These are phyloP conservation scores for Ptilonorhynchus violaceus DNA, from an alignment of 2,113 vertebrate species.

Conservation along the genomic window DNA sequence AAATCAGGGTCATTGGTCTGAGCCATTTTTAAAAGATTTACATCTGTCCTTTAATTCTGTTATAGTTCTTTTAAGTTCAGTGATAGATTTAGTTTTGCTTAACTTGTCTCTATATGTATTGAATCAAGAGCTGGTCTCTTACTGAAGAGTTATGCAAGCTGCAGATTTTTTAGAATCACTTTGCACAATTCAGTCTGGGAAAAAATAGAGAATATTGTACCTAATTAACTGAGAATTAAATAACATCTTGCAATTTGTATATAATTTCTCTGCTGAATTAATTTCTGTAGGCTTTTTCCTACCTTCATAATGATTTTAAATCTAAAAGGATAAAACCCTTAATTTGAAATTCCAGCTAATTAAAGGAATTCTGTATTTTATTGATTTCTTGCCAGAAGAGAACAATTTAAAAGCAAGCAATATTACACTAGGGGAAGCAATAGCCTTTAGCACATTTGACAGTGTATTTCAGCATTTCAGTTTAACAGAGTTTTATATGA, in stretches of 20 bases:
- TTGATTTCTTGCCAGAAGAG: slow-evolving; percentile 40
- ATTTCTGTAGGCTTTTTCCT: slow-evolving; percentile 7
- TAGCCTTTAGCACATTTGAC: neutral
- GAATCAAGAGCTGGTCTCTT: neutral
- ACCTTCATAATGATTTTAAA: slow-evolving; percentile 18
- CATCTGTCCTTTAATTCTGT: neutral
- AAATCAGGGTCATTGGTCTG: neutral
- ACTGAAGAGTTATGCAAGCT: neutral
- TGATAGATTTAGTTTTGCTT: neutral
- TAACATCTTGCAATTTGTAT: slow-evolving; percentile 23
- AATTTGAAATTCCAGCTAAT: slow-evolving; percentile 39
- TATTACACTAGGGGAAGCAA: neutral
- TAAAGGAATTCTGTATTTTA: slow-evolving; percentile 52
- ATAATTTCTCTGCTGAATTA: slow-evolving; percentile 28
- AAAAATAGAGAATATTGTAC: neutral
- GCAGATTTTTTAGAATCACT: neutral
- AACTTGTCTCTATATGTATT: neutral
- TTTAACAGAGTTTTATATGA: neutral
- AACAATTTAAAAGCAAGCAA: slow-evolving; percentile 3
- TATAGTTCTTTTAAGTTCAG: neutral
- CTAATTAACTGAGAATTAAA: slow-evolving; percentile 51
- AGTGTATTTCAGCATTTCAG: neutral
- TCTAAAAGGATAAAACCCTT: neutral
- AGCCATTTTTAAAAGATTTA: neutral
- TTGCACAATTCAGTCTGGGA: neutral